A percentile compares a stretch with the other conserved stretches of the same genome.
Conservation (phyloP, 2,113 vertebrate species). For the Plectropomus leopardus region DNA sequence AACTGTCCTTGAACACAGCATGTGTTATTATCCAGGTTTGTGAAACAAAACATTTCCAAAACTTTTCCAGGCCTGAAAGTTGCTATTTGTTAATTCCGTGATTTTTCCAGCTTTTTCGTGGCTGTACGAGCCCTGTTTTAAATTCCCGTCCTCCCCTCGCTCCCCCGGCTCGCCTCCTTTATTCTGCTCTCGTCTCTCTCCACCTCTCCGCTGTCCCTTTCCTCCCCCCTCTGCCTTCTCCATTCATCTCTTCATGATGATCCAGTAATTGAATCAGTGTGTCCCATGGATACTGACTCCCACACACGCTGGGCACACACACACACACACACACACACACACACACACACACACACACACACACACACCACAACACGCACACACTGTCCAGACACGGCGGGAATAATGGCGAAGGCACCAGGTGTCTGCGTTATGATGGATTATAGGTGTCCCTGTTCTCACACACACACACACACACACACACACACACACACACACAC, state of each 20-base stretch:
- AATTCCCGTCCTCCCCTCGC: too few relatives aligned
- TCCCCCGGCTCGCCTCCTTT: too few relatives aligned
- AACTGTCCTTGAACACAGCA: too few relatives aligned
- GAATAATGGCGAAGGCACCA: slow-evolving; percentile 51
- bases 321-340: slow-evolving; percentile 22
- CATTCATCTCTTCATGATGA: slow-evolving; percentile 58
- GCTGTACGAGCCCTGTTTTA: neutral
- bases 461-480: slow-evolving; percentile 11
- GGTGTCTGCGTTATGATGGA: slow-evolving; percentile 69
- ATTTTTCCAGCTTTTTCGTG: too few relatives aligned
- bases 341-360: slow-evolving; percentile 23
- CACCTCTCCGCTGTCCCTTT: neutral
- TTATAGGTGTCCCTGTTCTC: slow-evolving; percentile 31
- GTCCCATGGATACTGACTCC: slow-evolving; percentile 61
- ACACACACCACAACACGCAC: slow-evolving; percentile 24
- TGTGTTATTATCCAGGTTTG: too few relatives aligned
- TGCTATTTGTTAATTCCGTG: too few relatives aligned
- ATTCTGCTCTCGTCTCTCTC: neutral
- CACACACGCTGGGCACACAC: slow-evolving; percentile 43
- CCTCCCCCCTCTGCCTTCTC: neutral
- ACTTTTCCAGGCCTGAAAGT: too few relatives aligned
- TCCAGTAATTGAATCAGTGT: slow-evolving; percentile 73
- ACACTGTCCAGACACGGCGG: slow-evolving; percentile 36
- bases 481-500: slow-evolving; percentile 12
- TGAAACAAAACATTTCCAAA: too few relatives aligned